phyloP scores from a whole-genome alignment of 2,797 vertebrate species.

The Taeniopygia guttata region DNA sequence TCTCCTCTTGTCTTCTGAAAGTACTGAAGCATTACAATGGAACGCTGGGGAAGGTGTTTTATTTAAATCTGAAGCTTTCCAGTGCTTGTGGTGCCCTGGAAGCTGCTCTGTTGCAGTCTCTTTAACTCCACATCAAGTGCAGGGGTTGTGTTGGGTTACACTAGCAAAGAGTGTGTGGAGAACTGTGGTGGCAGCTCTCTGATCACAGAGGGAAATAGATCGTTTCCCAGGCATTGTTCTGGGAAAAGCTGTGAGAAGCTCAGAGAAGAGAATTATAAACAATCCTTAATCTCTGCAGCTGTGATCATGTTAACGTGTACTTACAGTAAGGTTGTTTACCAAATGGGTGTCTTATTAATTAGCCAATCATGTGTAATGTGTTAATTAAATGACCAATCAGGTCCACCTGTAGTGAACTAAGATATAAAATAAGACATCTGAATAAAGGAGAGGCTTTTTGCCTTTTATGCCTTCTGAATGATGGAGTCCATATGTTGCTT shows the following conservation, averaged over 20 bases:
- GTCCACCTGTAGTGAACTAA: not conserved
- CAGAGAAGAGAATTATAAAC: not conserved
- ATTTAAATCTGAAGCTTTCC: not conserved
- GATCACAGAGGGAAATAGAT: not conserved
- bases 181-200: not conserved
- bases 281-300: not conserved
- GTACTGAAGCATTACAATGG: not conserved
- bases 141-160: not conserved
- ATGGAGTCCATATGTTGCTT: not conserved
- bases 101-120: not conserved
- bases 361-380: not conserved
- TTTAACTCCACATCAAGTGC: accelerated
- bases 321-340: not conserved
- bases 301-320: too few relatives aligned
- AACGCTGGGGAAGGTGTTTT: not conserved
- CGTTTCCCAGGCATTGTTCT: not conserved
- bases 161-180: not conserved
- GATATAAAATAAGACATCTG: not conserved
- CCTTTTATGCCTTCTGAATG: not conserved
- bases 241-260: not conserved
- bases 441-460: not conserved
- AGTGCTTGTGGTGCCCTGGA: not conserved
- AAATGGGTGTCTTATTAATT: not conserved
- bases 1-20: not conserved
- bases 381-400: not conserved